phyloP scores from a whole-genome alignment of 1,140 invertebrate genomes.

The Drosophila ogumai region DNA sequence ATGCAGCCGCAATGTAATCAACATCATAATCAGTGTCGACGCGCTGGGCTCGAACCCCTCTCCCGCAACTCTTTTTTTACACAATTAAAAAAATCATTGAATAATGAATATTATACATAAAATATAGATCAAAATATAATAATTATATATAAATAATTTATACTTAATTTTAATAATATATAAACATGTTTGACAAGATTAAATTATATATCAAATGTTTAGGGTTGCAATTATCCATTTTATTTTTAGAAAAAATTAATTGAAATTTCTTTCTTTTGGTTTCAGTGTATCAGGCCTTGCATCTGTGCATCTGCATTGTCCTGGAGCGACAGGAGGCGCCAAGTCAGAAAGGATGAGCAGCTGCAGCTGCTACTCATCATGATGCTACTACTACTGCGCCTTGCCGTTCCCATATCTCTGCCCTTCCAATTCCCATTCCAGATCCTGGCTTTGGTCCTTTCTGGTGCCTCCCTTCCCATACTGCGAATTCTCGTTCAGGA shows the following conservation, averaged over 20 bases:
- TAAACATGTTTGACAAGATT: too few species aligned
- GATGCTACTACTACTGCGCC: background rate
- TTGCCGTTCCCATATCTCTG: background rate
- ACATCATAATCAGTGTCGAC: constrained; percentile 65
- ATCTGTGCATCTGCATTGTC: constrained; percentile 58
- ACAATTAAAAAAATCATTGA: background rate
- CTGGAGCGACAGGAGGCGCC: constrained; percentile 47
- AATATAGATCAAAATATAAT: background rate
- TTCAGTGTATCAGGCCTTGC: constrained; percentile 16
- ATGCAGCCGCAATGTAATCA: constrained; percentile 56
- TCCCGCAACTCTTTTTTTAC: background rate
- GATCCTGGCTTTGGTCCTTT: background rate
- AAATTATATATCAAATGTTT: too few species aligned
- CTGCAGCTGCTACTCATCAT: constrained; percentile 47
- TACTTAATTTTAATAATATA: too few species aligned
- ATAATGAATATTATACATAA: background rate
- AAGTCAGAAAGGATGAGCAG: constrained; percentile 14
- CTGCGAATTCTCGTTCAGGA: constrained; percentile 24
- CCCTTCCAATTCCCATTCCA: constrained; percentile 1
- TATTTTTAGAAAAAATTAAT: too few species aligned
- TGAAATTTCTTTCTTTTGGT: too few species aligned
- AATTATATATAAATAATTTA: background rate
- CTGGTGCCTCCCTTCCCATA: background rate
- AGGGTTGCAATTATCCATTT: too few species aligned
- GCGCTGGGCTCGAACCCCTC: constrained; percentile 3